Base-by-base conservation (phyloP, 2,888 invertebrate genomes). In the Spilarctia lutea region DNA sequence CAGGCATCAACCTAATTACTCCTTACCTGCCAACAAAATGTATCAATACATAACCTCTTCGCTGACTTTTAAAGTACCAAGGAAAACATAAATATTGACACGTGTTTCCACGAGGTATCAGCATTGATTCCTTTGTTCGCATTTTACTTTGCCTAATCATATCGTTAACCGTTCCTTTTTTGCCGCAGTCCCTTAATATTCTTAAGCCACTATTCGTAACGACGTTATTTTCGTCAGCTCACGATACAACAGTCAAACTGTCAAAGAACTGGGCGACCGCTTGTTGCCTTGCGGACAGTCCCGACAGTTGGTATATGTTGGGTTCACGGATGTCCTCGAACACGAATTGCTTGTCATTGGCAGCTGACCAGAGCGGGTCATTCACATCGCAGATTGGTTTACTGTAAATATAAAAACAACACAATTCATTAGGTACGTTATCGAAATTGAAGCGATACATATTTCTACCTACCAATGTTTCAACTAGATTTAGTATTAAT, bases 201-300 rank as follows among this genome's bases (percentile, higher is more conserved):
- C 33, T 65, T 33, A 7, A 65, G 24, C 42, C n/a, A 48, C 8
- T 65, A 27, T 65, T 33, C 7, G 24, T 45, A 20, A 27, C 42
- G 20, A 52, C 30, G n/a, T n/a, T 2, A 68, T 67, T 63, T 74
- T 74, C 73, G 4, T 7, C 18, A 30, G 60, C 71, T 74, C 52
- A 75, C 45, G 48, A 63, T 30, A 68, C 77, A 71, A 33, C 33
- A 39, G 48, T 67, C 69, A 87, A 77, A 33, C 75, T 82, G 74
- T 92, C 91, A 79, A 90, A 94, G 87, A 94, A 94, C 16, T 82
- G 76, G 24, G 88, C 69, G 75, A 89, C 84, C 7, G 91, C 87
- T 42, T 74, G 77, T 70, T 91, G 89, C 2, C 84, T 81, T 8
- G 80, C 73, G 16, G 89, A 84, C 4, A 89, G 76, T 16, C 83